Base-by-base conservation (phyloP, 2,113 vertebrate genomes). In the Anser brachyrhynchus region DNA sequence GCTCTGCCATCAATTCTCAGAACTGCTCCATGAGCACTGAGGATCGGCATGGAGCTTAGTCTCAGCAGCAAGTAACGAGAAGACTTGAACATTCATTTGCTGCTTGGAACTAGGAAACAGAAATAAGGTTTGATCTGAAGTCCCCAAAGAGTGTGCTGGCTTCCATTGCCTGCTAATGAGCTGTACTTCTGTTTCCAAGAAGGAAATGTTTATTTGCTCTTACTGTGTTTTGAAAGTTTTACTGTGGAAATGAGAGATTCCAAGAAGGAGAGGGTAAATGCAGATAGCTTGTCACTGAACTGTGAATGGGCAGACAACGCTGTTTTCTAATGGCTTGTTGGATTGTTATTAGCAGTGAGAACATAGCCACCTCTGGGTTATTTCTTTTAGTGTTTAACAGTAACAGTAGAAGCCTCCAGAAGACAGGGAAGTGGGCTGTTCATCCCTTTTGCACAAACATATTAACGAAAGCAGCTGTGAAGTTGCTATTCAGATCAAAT, bases 391-490 rank as follows among this genome's bases (percentile, higher is more conserved):
- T 86, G 4, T 51, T 83, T 26, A 39, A 5, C 12, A 46, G 46
- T 29, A 39, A 5, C 16, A 46, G 46, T 20, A 39, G 52, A 65
- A 86, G 46, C 16, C 64, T 15, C 10, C 31, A 86, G n/a, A 71
- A 39, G 19, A 80, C 13, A 26, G 41, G 13, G 19, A 62, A 11
- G 21, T 31, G 39, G 4, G 31, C 28, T 52, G 5, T 44, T 83
- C 49, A 6, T n/a, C 33, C 62, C 15, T 3, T 0, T 33, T 17
- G 12, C 17, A 13, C 3, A 1, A 6, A 55, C 21, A 8, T 43
- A 13, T 26, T 39, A 52, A 20, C 13, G 26, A 17, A 64, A 83
- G 13, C 16, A 80, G 9, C 26, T 74, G 20, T 35, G 55, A 77
- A 66, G 11, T 26, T 66, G 31, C 39, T 93, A 43, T 58, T 73